These are phyloP conservation scores for Drosophila sp. DNA, from an alignment of 1,140 invertebrate species.

Conservation along the genomic window DNA sequence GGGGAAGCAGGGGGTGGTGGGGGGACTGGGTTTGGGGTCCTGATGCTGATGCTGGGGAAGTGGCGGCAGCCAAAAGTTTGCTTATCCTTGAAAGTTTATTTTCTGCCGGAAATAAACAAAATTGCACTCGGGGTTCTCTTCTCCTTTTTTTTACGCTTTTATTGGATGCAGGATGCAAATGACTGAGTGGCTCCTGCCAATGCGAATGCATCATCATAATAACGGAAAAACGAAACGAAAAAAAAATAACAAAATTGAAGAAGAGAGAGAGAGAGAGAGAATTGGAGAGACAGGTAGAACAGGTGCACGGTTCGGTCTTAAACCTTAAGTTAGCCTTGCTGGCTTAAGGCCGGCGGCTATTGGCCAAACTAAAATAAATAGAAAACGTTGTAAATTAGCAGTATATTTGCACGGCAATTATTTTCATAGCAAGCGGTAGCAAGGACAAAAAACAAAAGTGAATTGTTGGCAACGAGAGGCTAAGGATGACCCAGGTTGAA, in stretches of 20 bases:
- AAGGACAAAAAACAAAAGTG: slow-evolving; percentile 71
- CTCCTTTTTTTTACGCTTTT: background rate
- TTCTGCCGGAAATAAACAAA: slow-evolving; percentile 80
- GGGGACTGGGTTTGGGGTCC: background rate
- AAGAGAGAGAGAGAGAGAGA: slow-evolving; percentile 3
- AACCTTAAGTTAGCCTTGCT: slow-evolving; percentile 45
- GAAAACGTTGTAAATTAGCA: slow-evolving; percentile 73
- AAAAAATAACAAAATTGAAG: background rate
- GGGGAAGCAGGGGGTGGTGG: slow-evolving; percentile 23
- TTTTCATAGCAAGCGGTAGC: slow-evolving; percentile 62
- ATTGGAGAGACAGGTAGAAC: slow-evolving; percentile 36
- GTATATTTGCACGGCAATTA: slow-evolving; percentile 77
- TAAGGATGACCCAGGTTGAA: slow-evolving; percentile 12
- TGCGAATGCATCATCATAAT: slow-evolving; percentile 52
- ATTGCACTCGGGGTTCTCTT: slow-evolving; percentile 53
- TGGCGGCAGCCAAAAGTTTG: slow-evolving; percentile 69
- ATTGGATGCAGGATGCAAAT: slow-evolving; percentile 30
- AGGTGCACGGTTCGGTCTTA: slow-evolving; percentile 28
- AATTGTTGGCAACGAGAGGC: slow-evolving; percentile 48
- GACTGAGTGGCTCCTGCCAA: slow-evolving; percentile 16
- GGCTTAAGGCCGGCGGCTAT: slow-evolving; percentile 32
- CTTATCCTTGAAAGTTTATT: slow-evolving; percentile 82
- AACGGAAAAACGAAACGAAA: background rate
- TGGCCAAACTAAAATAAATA: slow-evolving; percentile 72
- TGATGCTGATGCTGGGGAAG: background rate